Percentiles rank a stretch among this genome's conserved stretches.
These are phyloP conservation scores for Dione vanillae DNA, from an alignment of 2,888 invertebrate genomes.

Conservation along the genomic window DNA sequence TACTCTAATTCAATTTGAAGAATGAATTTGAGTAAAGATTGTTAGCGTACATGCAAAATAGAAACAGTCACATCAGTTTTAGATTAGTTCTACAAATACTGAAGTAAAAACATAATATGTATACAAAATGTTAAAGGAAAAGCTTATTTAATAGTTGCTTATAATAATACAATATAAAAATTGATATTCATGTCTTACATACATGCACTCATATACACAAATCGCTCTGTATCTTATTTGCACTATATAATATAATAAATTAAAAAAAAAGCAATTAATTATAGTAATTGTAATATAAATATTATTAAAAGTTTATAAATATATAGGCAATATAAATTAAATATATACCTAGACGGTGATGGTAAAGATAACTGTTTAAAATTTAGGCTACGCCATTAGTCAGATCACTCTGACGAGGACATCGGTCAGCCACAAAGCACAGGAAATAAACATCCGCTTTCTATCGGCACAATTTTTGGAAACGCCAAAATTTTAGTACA, in stretches of 20 bases:
- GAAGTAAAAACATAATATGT: too few species aligned
- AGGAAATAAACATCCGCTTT: conserved; percentile 77
- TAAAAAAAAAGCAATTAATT: too few species aligned
- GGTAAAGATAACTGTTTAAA: conserved; percentile 76
- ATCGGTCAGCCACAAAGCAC: conserved; percentile 73
- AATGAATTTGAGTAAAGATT: too few species aligned
- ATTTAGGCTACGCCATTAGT: conserved; percentile 66
- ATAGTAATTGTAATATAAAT: not conserved
- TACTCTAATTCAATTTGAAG: not conserved
- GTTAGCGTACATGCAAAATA: too few species aligned
- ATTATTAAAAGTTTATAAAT: not conserved
- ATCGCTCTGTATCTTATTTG: not conserved
- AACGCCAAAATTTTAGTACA: conserved; percentile 79
- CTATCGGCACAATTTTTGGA: conserved; percentile 77
- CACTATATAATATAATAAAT: too few species aligned
- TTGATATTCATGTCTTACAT: not conserved
- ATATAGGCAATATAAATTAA: too few species aligned
- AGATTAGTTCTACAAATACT: too few species aligned
- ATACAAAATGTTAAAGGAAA: too few species aligned
- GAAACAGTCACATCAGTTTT: too few species aligned
- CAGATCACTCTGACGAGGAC: conserved; percentile 74
- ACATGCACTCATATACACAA: not conserved
- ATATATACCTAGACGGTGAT: conserved; percentile 52
- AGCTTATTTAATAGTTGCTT: not conserved
- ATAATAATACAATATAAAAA: not conserved